Conservation (phyloP, 1,140 invertebrate species). For the Drosophila parvula region DNA sequence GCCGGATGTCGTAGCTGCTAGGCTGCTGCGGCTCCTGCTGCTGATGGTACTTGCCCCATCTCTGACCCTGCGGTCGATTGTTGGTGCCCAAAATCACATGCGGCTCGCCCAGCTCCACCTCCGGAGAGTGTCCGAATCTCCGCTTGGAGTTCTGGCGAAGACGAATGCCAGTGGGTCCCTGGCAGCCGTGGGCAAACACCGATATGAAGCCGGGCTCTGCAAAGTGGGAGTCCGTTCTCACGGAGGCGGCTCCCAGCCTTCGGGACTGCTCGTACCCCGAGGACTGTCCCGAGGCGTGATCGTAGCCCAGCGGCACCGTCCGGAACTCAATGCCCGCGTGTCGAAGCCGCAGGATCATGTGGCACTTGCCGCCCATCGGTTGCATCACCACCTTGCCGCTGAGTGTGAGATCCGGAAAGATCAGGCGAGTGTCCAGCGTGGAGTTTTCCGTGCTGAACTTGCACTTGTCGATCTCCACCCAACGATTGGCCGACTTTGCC, state of each 20-base stretch:
- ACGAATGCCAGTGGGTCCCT: constrained; percentile 83
- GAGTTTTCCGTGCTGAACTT: constrained; percentile 89
- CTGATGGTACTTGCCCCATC: constrained; percentile 61
- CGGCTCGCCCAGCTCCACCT: constrained; percentile 70
- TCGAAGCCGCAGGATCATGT: constrained; percentile 90
- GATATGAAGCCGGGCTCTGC: constrained; percentile 92
- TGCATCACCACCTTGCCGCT: constrained; percentile 89
- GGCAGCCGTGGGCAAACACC: constrained; percentile 92
- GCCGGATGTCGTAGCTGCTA: constrained; percentile 67
- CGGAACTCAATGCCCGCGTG: constrained; percentile 91
- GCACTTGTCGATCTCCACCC: constrained; percentile 90
- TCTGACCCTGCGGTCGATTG: constrained; percentile 11
- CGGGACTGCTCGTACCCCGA: constrained; percentile 66
- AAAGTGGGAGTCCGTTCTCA: constrained; percentile 92
- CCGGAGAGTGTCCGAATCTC: constrained; percentile 58
- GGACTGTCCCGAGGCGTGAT: constrained; percentile 18
- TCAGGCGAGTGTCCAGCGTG: constrained; percentile 89
- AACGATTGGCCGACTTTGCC: constrained; percentile 84
- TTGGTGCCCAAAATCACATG: constrained; percentile 66
- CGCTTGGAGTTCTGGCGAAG: constrained; percentile 79
- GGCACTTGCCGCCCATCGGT: constrained; percentile 86
- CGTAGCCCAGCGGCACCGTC: constrained; percentile 82
- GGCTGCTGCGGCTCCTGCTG: constrained; percentile 13
- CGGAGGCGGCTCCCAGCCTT: constrained; percentile 88
- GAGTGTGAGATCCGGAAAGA: constrained; percentile 91